Evolutionary conservation across 2,888 invertebrate genomes (phyloP), one percentile per base, ranked within the genome.

Genomic region (Tipula lateralis): DNA sequence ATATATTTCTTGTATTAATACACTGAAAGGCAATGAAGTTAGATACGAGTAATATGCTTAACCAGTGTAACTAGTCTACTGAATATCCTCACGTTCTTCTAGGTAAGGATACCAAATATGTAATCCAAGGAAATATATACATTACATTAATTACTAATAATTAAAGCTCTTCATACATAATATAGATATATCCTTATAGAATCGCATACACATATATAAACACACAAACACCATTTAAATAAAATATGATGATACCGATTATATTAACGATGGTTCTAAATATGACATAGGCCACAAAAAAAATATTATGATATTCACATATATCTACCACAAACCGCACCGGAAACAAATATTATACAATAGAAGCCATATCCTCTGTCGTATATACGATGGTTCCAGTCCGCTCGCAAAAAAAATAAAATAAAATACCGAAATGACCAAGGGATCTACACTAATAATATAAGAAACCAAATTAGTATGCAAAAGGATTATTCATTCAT

Each of bases 181-280:
- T 24, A 9, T 13, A 66, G 1, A 66, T 66, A 24, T 66, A 66
- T 66, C 66, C 66, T 66, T 66, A n/a, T n/a, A 66, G 24, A 66
- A 66, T 24, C 66, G 13, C 24, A 66, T n/a, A 6, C 66, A 39
- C 39, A n/a, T 13, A n/a, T n/a, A n/a, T 13, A 39, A 13, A 39
- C 13, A 39, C 9, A 39, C 12, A 5, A 6, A 16, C 6, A 7
- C 9, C 6, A 66, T 66, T 66, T 66, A 66, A 66, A 66, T 66
- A 66, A 66, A 66, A 66, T 66, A 66, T 66, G 66, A 66, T 66
- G 66, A 66, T 66, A 66, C 66, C 66, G 66, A 66, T 66, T 66
- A 66, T 66, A 66, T 66, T 66, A 66, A 66, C 24, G 66, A 66
- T 66, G 66, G 66, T 24, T 66, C 66, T 3, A 66, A 66, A 66